Evolutionary conservation across 2,888 invertebrate genomes (phyloP).

Genomic region (Incurvaria masculella): DNA sequence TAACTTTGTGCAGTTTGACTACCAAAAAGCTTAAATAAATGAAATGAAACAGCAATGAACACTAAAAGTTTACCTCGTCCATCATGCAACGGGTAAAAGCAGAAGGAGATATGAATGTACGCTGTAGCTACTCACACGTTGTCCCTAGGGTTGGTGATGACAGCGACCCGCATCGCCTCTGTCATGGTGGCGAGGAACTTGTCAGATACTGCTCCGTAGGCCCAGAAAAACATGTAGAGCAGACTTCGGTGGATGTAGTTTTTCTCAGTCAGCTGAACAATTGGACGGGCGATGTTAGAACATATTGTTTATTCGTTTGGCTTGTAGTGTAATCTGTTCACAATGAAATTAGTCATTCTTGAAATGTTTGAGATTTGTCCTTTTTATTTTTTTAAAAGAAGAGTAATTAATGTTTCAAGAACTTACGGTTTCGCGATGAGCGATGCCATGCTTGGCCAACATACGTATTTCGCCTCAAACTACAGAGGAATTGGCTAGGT

Average conservation of each 20-base stretch:
- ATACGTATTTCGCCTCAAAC: too few relatives aligned
- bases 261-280: constrained; percentile 39
- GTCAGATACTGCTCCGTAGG: constrained; percentile 45
- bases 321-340: too few relatives aligned
- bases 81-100: neutral
- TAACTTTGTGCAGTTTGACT: too few relatives aligned
- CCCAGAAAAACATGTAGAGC: constrained; percentile 69
- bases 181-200: constrained; percentile 49
- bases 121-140: constrained; percentile 48
- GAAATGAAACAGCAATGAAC: neutral
- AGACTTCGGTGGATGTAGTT: constrained; percentile 61
- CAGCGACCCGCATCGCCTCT: constrained; percentile 59
- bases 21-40: too few relatives aligned
- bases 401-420: neutral
- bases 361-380: neutral
- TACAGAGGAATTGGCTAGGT: too few relatives aligned
- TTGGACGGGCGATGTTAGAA: too few relatives aligned
- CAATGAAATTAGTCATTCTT: neutral
- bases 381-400: neutral
- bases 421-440: constrained; percentile 4
- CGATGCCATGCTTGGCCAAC: too few relatives aligned
- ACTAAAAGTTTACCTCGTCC: neutral
- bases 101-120: too few relatives aligned
- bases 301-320: too few relatives aligned
- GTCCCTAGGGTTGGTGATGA: constrained; percentile 61